These are phyloP conservation scores for Tridacna crocea DNA, from an alignment of 2,888 invertebrate species.

Conservation along the genomic window DNA sequence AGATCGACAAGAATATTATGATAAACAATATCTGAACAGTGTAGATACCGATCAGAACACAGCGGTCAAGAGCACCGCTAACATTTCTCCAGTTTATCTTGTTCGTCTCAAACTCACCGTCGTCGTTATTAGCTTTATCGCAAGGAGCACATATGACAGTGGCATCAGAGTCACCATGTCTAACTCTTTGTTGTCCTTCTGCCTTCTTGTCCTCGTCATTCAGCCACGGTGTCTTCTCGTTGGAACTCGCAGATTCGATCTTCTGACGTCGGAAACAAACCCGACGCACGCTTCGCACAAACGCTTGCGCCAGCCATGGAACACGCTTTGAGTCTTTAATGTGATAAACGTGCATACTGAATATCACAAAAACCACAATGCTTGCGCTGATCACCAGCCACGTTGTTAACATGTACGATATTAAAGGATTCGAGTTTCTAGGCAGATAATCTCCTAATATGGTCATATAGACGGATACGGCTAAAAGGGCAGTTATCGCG, in stretches of 20 bases:
- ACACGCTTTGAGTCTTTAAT: background rate
- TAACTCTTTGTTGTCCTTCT: background rate
- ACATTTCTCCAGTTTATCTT: conserved; percentile 16
- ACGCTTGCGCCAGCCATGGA: conserved; percentile 10
- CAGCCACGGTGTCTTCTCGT: background rate
- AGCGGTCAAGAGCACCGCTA: conserved; percentile 1
- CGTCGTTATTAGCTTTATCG: background rate
- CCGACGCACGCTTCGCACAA: conserved; percentile 11
- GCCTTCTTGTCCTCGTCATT: background rate
- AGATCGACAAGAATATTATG: conserved; percentile 7
- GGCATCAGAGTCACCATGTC: background rate
- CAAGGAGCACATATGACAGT: background rate
- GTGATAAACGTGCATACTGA: conserved; percentile 19
- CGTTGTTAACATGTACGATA: conserved; percentile 19
- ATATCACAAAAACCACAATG: conserved; percentile 20
- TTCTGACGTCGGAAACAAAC: conserved; percentile 4
- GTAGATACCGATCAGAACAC: conserved; percentile 15
- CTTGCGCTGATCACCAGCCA: conserved; percentile 21
- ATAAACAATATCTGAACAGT: conserved; percentile 22
- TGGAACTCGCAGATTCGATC: background rate
- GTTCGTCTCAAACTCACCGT: background rate
- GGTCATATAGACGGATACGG: conserved; percentile 33
- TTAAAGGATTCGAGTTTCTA: conserved; percentile 11
- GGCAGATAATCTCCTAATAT: conserved; percentile 23
- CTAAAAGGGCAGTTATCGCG: conserved; percentile 22